These are phyloP conservation scores for Tolypeutes matacus DNA, from an alignment of 2,797 vertebrate species.

Conservation along the genomic window DNA sequence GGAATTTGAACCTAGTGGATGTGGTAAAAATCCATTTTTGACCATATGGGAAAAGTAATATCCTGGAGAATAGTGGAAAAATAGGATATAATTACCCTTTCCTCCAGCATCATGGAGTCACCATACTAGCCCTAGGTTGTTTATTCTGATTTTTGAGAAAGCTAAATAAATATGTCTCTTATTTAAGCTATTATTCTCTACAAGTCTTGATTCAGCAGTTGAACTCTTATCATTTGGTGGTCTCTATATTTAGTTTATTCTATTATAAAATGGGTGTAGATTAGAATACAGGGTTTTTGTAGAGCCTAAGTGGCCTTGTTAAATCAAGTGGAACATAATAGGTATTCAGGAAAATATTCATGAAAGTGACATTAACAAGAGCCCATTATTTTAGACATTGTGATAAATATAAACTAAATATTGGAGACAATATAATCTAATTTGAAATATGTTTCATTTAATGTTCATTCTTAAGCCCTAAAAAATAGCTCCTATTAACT, in stretches of 20 bases:
- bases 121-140: no score
- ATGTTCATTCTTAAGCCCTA: neutral
- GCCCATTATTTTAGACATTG: neutral
- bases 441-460: neutral
- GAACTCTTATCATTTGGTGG: neutral
- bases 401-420: constrained; percentile 57
- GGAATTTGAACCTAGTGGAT: neutral
- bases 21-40: no score
- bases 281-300: neutral
- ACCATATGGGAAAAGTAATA: neutral
- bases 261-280: neutral
- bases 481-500: neutral
- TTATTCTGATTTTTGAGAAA: neutral
- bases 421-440: neutral
- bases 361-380: neutral
- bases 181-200: neutral
- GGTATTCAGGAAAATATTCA: neutral
- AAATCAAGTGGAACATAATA: neutral
- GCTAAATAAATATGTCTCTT: neutral
- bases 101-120: neutral
- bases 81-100: neutral
- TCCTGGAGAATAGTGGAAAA: neutral
- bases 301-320: neutral
- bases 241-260: neutral
- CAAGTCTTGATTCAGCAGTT: neutral